Percentiles rank a stretch among this genome's conserved stretches.
Conservation (phyloP, 2,797 vertebrate species). For the Pithecia hirsuta region DNA sequence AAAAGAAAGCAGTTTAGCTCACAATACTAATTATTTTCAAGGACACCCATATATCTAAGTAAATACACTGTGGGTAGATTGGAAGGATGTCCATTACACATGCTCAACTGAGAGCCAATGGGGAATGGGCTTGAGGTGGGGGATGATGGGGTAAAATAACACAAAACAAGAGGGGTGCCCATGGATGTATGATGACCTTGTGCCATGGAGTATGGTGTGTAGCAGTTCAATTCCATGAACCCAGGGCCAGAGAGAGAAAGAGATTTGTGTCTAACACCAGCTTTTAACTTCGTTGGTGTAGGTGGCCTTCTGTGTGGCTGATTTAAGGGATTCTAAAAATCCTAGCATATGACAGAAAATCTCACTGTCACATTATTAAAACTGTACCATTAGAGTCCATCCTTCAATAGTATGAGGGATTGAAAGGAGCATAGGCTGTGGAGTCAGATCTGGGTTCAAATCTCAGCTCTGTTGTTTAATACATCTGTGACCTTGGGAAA, state of each 20-base stretch:
- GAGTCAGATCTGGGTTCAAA: not conserved
- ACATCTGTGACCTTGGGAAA: not conserved
- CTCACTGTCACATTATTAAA: not conserved
- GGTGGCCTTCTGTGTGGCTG: not conserved
- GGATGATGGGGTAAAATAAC: not conserved
- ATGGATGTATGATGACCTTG: not conserved
- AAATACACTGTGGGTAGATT: not conserved
- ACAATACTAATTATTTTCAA: not conserved
- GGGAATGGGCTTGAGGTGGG: not conserved
- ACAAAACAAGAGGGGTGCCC: not conserved
- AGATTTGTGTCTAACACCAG: not conserved
- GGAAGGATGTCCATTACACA: not conserved
- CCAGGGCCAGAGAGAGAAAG: not conserved
- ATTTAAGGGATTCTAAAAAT: conserved; percentile 1
- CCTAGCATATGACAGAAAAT: not conserved
- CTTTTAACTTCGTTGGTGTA: not conserved
- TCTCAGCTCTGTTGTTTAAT: not conserved
- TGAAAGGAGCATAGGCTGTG: not conserved
- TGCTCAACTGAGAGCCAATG: not conserved
- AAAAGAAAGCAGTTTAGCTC: not conserved
- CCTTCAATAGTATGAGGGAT: not conserved
- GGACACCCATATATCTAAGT: not conserved
- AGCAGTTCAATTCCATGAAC: not conserved
- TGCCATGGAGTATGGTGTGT: not conserved
- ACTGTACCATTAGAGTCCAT: not conserved